Conservation (phyloP, 2,797 vertebrate species). For the Schizothorax lantsangensis region DNA sequence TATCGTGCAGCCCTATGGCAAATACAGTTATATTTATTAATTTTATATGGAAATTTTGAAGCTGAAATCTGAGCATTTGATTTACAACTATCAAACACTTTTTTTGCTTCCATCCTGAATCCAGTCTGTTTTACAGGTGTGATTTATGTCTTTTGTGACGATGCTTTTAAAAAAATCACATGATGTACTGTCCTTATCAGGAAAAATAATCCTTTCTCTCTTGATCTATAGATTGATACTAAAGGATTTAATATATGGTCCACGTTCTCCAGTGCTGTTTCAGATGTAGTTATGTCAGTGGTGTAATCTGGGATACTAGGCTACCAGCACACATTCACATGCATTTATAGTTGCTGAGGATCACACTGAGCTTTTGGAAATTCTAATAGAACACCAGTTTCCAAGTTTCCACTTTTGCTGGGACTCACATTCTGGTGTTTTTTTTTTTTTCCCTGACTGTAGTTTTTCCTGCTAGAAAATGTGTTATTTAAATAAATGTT, state of each 20-base stretch:
- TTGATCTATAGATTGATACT: conserved; percentile 72
- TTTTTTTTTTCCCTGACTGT: background rate
- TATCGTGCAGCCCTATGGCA: too few relatives aligned
- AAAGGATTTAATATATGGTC: conserved; percentile 45
- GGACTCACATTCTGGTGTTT: background rate
- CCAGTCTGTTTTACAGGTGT: background rate
- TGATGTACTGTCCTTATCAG: conserved; percentile 10
- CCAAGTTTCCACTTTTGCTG: conserved; percentile 5
- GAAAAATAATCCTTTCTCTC: conserved; percentile 63
- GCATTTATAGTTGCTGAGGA: background rate
- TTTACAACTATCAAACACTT: background rate
- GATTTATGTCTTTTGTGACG: background rate
- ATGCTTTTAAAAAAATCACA: background rate
- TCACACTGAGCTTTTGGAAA: background rate
- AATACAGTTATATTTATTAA: background rate
- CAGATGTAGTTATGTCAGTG: conserved; percentile 72
- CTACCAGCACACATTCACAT: conserved; percentile 55
- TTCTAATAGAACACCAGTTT: background rate
- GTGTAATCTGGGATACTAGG: conserved; percentile 71
- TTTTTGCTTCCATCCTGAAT: background rate
- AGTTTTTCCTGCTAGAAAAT: background rate
- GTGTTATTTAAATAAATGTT: conserved; percentile 12
- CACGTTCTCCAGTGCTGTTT: conserved; percentile 67
- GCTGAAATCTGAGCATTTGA: background rate
- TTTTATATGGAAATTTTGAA: background rate